Base-by-base conservation (phyloP, 2,888 invertebrate genomes). In the Boloria euphrosyne region DNA sequence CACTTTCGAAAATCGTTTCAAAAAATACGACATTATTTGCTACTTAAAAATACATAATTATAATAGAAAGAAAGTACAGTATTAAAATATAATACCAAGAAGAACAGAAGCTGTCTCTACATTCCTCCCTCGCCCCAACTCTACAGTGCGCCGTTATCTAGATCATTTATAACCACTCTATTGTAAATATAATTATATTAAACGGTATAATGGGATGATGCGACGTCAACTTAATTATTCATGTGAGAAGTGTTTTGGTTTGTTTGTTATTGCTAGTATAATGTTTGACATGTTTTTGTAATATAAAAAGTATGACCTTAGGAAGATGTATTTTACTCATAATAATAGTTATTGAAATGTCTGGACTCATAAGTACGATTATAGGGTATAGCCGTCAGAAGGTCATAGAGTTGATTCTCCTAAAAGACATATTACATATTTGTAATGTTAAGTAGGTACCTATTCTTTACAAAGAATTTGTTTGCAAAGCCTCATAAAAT, bases 121-220 rank as follows among this genome's bases (percentile, higher is more conserved):
- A 17, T 4, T 14, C 22, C 1, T 4, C 31, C 58, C 52, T 44
- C 62, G 27, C 65, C 16, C 49, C 31, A 31, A 18, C 59, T 38
- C 53, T 31, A 4, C 60, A 61, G 49, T 17, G 53, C 55, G 46
- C 18, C 16, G 53, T 58, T 55, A 50, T 59, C 57, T 49, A 58
- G 46, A 62, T 67, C 69, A 53, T 69, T 67, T 69, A 62, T 69
- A 69, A 69, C 54, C 69, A 67, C 67, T 69, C 69, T 47, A 65
- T 67, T 62, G 62, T 67, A 67, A 67, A 69, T 80, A 74, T 79
- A 77, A 75, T 74, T 69, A 73, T 65, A 77, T 79, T 79, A 81
- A 81, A 79, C 79, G 78, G 68, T 75, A 75, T 75, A 76, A 76
- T 73, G 74, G 79, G 79, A 79, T 74, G 76, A 69, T 71, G 73